These are phyloP conservation scores for Zaprionus bogoriensis DNA, from an alignment of 2,888 invertebrate species.

Conservation along the genomic window DNA sequence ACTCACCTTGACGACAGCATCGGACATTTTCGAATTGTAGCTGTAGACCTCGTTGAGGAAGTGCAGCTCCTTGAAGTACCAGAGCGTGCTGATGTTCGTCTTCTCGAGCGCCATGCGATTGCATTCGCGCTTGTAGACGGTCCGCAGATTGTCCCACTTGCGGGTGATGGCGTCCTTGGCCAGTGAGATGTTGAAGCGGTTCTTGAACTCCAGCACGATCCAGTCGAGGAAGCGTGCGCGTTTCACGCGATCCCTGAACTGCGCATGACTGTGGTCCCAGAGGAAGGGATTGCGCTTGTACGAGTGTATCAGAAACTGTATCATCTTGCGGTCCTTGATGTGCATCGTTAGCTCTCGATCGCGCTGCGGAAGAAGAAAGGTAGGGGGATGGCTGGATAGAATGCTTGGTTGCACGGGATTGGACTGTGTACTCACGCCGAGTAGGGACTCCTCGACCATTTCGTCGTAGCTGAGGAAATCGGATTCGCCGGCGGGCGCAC, in stretches of 20 bases:
- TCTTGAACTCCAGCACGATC: slow-evolving; percentile 77
- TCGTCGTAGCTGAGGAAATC: slow-evolving; percentile 76
- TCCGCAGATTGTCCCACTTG: slow-evolving; percentile 80
- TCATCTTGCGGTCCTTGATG: slow-evolving; percentile 80
- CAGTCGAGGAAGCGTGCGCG: slow-evolving; percentile 77
- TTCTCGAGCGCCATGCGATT: slow-evolving; percentile 80
- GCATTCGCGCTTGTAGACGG: slow-evolving; percentile 80
- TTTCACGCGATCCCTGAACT: slow-evolving; percentile 78
- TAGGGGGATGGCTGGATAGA: not conserved
- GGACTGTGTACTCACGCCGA: slow-evolving; percentile 74
- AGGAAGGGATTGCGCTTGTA: slow-evolving; percentile 79
- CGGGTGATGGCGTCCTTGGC: slow-evolving; percentile 79
- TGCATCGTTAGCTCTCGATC: slow-evolving; percentile 76
- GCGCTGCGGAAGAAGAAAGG: slow-evolving; percentile 41
- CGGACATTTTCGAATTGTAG: slow-evolving; percentile 74
- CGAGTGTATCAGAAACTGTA: slow-evolving; percentile 78
- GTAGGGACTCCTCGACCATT: slow-evolving; percentile 77
- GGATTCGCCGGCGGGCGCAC: slow-evolving; percentile 45
- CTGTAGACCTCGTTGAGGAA: slow-evolving; percentile 79
- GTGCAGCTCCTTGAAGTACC: slow-evolving; percentile 79
- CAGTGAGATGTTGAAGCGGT: slow-evolving; percentile 75
- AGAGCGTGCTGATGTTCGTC: slow-evolving; percentile 78
- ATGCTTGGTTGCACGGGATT: no score
- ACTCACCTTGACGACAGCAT: slow-evolving; percentile 75
- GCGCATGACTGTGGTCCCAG: slow-evolving; percentile 80